Conservation (phyloP, 2,113 vertebrate species). For the Saccopteryx leptura region DNA sequence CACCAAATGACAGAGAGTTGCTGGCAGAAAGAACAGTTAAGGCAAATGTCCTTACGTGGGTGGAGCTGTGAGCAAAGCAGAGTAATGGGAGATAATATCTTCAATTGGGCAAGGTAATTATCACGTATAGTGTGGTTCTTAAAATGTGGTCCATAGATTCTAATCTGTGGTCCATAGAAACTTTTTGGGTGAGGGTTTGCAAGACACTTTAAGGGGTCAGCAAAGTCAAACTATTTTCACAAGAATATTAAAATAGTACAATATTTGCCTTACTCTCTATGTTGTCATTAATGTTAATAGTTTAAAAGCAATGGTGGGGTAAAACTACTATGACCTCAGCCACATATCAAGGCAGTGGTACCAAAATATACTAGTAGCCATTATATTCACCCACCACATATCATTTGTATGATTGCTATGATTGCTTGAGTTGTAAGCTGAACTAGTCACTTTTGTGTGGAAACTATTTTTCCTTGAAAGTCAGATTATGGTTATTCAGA, state of each 20-base stretch:
- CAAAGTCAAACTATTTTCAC: not conserved
- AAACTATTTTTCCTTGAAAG: constrained; percentile 14
- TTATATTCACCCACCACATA: not conserved
- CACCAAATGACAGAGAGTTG: not conserved
- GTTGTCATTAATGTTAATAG: not conserved
- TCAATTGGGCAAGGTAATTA: not conserved
- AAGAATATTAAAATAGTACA: not conserved
- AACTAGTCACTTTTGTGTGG: not conserved
- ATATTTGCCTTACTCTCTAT: not conserved
- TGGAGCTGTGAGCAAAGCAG: not conserved
- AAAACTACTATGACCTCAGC: not conserved
- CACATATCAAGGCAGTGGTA: not conserved
- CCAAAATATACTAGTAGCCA: not conserved
- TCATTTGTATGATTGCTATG: not conserved
- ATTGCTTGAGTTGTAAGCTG: not conserved
- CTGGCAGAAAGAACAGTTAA: not conserved
- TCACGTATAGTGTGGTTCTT: not conserved
- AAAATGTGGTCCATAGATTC: too few relatives aligned
- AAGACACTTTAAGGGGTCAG: not conserved
- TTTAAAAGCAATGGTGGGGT: not conserved
- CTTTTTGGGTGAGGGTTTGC: not conserved
- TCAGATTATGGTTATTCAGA: not conserved
- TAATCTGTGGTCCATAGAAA: too few relatives aligned
- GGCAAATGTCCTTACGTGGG: not conserved
- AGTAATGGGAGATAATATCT: not conserved